phyloP scores from a whole-genome alignment of 2,113 vertebrate genomes.

The Cinclus cinclus region DNA sequence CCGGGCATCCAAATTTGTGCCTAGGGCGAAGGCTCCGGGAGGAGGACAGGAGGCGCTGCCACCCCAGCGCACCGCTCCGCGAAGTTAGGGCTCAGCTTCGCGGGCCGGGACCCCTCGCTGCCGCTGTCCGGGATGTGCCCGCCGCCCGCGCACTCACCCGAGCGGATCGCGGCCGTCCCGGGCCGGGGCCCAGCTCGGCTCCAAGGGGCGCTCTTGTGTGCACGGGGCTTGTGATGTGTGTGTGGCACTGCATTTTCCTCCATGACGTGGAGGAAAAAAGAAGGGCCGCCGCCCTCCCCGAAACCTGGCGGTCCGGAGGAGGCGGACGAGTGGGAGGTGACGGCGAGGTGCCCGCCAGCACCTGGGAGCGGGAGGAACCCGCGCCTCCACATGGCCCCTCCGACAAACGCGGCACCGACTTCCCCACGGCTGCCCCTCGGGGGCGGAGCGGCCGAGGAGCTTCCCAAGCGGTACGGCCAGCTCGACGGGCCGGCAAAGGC shows the following conservation, averaged over 20 bases:
- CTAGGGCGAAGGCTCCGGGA: no score
- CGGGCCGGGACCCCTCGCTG: not conserved
- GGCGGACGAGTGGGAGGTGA: not conserved
- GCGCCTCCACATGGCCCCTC: not conserved
- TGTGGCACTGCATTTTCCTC: not conserved
- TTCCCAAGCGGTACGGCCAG: not conserved
- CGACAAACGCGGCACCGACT: no score
- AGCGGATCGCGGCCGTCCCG: not conserved
- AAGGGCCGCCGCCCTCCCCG: not conserved
- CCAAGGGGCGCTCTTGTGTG: not conserved
- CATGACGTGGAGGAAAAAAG: not conserved
- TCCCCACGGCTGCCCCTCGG: not conserved
- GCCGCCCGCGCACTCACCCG: not conserved
- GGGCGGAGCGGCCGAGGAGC: not conserved
- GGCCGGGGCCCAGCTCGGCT: not conserved
- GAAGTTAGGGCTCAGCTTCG: not conserved
- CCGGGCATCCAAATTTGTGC: not conserved
- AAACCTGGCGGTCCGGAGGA: not conserved
- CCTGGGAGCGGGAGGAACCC: not conserved
- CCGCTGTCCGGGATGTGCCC: not conserved
- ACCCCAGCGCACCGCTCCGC: not conserved
- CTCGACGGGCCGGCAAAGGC: not conserved
- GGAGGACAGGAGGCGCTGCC: no score
- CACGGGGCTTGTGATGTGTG: not conserved
- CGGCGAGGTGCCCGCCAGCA: not conserved